Base-by-base conservation (phyloP, 2,888 invertebrate genomes). In the Plusia festucae region DNA sequence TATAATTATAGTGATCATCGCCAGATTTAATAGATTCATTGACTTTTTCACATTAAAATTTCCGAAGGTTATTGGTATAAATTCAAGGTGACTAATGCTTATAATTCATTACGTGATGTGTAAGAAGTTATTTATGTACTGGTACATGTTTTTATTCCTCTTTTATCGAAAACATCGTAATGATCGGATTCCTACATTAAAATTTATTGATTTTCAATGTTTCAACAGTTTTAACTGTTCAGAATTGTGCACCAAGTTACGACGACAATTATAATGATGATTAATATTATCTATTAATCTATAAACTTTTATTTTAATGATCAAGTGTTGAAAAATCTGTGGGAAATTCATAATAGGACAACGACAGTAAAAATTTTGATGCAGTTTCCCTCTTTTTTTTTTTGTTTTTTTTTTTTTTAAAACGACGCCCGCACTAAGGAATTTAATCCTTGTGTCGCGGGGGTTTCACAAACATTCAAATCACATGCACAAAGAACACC, bases 51-150 rank as follows among this genome's bases (percentile, higher is more conserved):
- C 9, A 52, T 9, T 18, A 44, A 22, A 58, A 53, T 30, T 53
- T 53, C 53, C 34, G 65, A 62, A 78, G 76, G 81, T 68, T 59
- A 30, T 18, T 27, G 34, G 51, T 52, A 68, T 57, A 54, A 59
- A 66, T 58, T 52, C 8, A 53, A 34, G 20, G 16, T 78, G 82
- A 76, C 52, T 79, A 75, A 68, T 71, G 54, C 76, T 81, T 77
- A 75, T 68, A 81, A 82, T 82, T 82, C 82, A 67, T 53, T 70
- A 70, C 65, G 67, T 68, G 63, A 60, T 65, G 20, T 59, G 62
- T 63, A 22, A 57, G 34, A 34, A 46, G 16, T 55, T 71, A 58
- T 56, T 62, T 22, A 65, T 53, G 51, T 46, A 59, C 40, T 40
- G 46, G 32, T 66, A 32, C 7, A 24, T 30, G 24, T 34, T 49